Conservation (phyloP, 1,140 invertebrate genomes). For the Anagrus nilaparvatae region DNA sequence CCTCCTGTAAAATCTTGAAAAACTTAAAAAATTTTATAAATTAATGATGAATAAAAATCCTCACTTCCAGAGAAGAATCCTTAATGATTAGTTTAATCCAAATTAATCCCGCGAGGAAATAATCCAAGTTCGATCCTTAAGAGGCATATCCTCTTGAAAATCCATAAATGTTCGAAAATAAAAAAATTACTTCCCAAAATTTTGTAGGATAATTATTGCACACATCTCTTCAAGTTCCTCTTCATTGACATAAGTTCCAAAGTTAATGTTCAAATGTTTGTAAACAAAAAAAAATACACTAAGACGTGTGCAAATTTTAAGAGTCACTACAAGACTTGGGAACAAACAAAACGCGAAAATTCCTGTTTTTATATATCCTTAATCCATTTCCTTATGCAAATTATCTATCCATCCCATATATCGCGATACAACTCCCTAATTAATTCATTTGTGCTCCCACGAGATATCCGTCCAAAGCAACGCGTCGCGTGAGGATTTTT, state of each 20-base stretch:
- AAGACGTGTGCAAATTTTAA: slow-evolving; percentile 11
- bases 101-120: slow-evolving; percentile 10
- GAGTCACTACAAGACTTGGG: slow-evolving; percentile 16
- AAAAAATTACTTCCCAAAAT: slow-evolving; percentile 13
- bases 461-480: slow-evolving; percentile 39
- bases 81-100: slow-evolving; percentile 12
- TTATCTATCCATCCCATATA: slow-evolving; percentile 10
- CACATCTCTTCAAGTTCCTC: slow-evolving; percentile 14
- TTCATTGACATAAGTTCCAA: slow-evolving; percentile 7
- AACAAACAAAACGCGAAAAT: no score
- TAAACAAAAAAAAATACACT: slow-evolving; percentile 7
- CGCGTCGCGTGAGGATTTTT: slow-evolving; percentile 30
- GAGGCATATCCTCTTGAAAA: slow-evolving; percentile 8
- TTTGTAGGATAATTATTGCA: slow-evolving; percentile 16
- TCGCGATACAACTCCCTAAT: slow-evolving; percentile 22
- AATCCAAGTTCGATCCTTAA: slow-evolving; percentile 10
- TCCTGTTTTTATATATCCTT: slow-evolving; percentile 16
- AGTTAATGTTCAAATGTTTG: slow-evolving; percentile 7
- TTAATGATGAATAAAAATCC: slow-evolving; percentile 14
- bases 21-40: no score
- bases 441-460: slow-evolving; percentile 28
- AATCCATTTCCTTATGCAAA: slow-evolving; percentile 21
- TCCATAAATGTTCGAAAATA: slow-evolving; percentile 7
- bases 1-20: slow-evolving; percentile 14
- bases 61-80: slow-evolving; percentile 11